Base-by-base conservation (phyloP, 2,888 invertebrate genomes). In the Lasioglossum figueresi region DNA sequence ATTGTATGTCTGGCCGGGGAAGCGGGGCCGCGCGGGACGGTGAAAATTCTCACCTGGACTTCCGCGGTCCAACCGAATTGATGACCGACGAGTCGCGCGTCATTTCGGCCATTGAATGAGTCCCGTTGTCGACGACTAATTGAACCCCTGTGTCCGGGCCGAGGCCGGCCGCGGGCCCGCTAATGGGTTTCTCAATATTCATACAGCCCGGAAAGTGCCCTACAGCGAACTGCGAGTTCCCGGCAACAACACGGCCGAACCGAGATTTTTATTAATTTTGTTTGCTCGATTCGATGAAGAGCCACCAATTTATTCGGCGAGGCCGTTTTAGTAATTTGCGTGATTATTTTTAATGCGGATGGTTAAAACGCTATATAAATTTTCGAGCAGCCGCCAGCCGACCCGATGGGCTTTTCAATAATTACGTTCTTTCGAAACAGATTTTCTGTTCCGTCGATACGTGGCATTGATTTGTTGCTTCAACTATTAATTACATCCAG, bases 81-180 rank as follows among this genome's bases (percentile, higher is more conserved):
- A 89, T 83, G 87, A 89, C 80, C 87, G 79, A 73, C 79, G 70
- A 79, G n/a, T 52, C 75, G 63, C 75, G 79, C 81, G 52, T 80
- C 79, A 71, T 81, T 83, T 75, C 56, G 31, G 73, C 79, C 63
- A 63, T 63, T 63, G 31, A 63, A 63, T 63, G 63, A 63, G 63
- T 63, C 63, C 63, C 63, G 63, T 31, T 63, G 63, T 31, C 63
- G 63, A 63, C 63, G 31, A 63, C 63, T 63, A 63, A 63, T 63
- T 63, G 63, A 63, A 63, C 63, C 63, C 63, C 63, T 63, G 63
- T 63, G 63, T 31, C 31, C 63, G 63, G 52, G 16, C 59, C 59
- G 59, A 63, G 31, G 31, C 31, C 59, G 2, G 59, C 31, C 27
- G 59, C 59, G 59, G 63, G 31, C 31, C 63, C 63, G 63, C 63